Conservation (phyloP, 2,797 vertebrate genomes). For the Tokudaia muenninki region DNA sequence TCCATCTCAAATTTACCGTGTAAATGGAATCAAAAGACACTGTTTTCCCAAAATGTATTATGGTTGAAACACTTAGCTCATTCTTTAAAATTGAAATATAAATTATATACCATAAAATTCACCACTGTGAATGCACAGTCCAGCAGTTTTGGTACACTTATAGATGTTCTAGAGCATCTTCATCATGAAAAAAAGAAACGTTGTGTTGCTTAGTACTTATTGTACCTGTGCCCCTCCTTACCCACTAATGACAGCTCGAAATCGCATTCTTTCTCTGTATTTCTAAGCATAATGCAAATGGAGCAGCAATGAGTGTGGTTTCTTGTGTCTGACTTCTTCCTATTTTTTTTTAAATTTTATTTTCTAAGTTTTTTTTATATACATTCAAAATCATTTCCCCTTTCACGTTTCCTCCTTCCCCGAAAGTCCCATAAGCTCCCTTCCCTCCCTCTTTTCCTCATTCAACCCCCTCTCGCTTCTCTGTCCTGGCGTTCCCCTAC, state of each 20-base stretch:
- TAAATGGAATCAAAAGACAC: background rate
- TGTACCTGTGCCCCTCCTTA: background rate
- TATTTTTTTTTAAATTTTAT: too few relatives aligned
- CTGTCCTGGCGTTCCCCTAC: too few relatives aligned
- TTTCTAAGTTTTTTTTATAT: too few relatives aligned
- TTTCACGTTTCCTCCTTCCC: too few relatives aligned
- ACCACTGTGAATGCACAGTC: background rate
- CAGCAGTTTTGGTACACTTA: background rate
- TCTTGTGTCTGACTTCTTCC: background rate
- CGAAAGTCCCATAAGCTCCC: too few relatives aligned
- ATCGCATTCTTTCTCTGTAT: background rate
- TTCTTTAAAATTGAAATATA: background rate
- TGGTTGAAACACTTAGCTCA: background rate
- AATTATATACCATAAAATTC: background rate
- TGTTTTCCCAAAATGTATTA: background rate
- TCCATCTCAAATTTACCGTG: background rate
- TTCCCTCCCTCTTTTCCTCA: too few relatives aligned
- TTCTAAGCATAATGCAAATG: background rate
- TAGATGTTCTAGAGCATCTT: background rate
- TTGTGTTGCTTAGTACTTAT: rapidly evolving
- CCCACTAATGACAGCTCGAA: background rate
- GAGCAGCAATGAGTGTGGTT: background rate
- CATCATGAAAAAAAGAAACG: background rate
- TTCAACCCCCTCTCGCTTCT: too few relatives aligned
- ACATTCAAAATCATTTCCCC: too few relatives aligned